Conservation (phyloP, 1,140 invertebrate species). For the Hirudo medicinalis region DNA sequence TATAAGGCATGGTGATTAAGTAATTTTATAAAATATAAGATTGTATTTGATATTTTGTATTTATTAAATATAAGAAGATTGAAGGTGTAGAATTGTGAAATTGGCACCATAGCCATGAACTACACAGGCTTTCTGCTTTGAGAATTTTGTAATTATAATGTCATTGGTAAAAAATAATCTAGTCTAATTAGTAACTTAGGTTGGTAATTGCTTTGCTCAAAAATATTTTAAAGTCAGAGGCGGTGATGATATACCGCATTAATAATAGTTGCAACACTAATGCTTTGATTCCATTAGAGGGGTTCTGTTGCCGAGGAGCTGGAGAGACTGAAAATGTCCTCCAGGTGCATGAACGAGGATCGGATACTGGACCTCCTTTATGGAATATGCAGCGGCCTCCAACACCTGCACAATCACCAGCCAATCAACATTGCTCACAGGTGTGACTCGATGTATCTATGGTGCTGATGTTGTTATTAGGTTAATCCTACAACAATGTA, state of each 20-base stretch:
- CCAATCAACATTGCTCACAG: conserved; percentile 12
- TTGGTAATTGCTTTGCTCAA: not conserved
- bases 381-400: conserved; percentile 60
- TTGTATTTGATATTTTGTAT: not conserved
- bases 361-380: conserved; percentile 58
- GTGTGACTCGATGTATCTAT: conserved; percentile 1
- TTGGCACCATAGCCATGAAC: no score
- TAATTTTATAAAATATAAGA: not conserved
- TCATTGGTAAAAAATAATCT: no score
- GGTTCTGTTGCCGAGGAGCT: conserved; percentile 63
- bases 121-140: no score
- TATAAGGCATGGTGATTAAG: conserved; percentile 47
- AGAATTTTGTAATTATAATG: no score
- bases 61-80: not conserved
- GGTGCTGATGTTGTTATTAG: not conserved
- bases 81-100: no score
- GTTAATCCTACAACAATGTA: not conserved
- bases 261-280: not conserved
- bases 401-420: conserved; percentile 62
- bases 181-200: no score
- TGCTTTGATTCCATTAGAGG: conserved; percentile 42
- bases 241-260: not conserved
- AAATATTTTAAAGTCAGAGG: not conserved
- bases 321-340: conserved; percentile 46
- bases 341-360: conserved; percentile 51